Percentiles rank a stretch among this genome's conserved stretches.
These are phyloP conservation scores for Slavum lentiscoides DNA, from an alignment of 2,888 invertebrate genomes.

Conservation along the genomic window DNA sequence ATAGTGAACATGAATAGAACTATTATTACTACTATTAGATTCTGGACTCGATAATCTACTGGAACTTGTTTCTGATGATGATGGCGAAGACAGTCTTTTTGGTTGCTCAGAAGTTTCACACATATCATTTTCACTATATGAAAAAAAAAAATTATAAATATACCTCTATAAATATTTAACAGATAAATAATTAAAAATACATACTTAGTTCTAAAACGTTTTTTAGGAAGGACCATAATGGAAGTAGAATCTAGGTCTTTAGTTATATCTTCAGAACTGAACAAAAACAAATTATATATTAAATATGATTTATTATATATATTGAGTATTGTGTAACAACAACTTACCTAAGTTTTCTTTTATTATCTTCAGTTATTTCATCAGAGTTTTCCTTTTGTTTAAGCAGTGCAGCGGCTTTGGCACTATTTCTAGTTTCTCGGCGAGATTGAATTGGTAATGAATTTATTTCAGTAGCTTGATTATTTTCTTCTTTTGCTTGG, in stretches of 20 bases:
- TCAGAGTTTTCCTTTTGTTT: conserved; percentile 34
- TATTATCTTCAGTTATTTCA: conserved; percentile 17
- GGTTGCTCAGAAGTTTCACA: conserved; percentile 13
- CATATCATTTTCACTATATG: conserved; percentile 32
- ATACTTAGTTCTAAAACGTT: conserved; percentile 42
- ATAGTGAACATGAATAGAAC: conserved; percentile 39
- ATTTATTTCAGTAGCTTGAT: conserved; percentile 6
- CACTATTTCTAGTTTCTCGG: conserved; percentile 47
- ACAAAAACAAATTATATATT: conserved; percentile 7
- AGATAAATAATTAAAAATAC: not conserved
- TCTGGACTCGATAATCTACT: conserved; percentile 51
- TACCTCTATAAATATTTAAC: not conserved
- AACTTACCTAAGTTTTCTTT: conserved; percentile 25
- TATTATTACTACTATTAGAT: conserved; percentile 35
- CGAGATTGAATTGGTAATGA: conserved; percentile 41
- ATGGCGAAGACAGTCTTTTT: conserved; percentile 42
- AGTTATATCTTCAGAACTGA: conserved; percentile 22
- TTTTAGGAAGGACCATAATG: conserved; percentile 40
- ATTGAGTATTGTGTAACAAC: not conserved
- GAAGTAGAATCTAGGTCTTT: conserved; percentile 23
- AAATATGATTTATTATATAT: not conserved
- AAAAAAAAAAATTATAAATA: not conserved
- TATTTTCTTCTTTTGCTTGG: conserved; percentile 24
- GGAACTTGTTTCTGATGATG: conserved; percentile 34
- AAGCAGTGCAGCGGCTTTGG: conserved; percentile 15